These are phyloP conservation scores for Coptotermes formosanus DNA, from an alignment of 1,140 invertebrate species.

Conservation along the genomic window DNA sequence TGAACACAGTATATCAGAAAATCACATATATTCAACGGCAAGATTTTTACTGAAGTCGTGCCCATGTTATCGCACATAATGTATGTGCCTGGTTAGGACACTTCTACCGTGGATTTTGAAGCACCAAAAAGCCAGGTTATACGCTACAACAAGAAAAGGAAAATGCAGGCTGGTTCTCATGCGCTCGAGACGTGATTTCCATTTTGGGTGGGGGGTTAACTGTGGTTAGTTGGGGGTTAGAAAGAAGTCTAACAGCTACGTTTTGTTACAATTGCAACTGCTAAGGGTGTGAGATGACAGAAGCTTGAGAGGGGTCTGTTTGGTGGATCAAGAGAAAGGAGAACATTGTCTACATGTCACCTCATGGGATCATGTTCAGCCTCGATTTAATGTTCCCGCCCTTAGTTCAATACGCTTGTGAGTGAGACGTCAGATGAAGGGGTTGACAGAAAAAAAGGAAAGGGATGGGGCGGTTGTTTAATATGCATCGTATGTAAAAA, in stretches of 20 bases:
- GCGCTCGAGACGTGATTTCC: neutral
- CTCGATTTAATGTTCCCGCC: conserved; percentile 25
- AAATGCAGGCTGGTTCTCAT: neutral
- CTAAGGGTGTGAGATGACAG: neutral
- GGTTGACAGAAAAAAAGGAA: neutral
- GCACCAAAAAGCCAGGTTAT: neutral
- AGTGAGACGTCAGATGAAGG: conserved; percentile 17
- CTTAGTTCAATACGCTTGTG: conserved; percentile 4
- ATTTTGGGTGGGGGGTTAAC: neutral
- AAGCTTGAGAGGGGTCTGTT: neutral
- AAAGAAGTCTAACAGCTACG: conserved; percentile 3
- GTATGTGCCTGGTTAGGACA: neutral
- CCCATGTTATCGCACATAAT: too few species aligned
- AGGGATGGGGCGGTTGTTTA: neutral
- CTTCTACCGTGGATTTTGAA: neutral
- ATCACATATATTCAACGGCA: too few species aligned
- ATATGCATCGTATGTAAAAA: conserved; percentile 26
- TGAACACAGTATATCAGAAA: too few species aligned
- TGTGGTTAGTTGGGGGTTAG: neutral
- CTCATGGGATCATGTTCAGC: conserved; percentile 25
- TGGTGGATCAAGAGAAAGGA: conserved; percentile 9
- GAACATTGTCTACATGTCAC: conserved; percentile 24
- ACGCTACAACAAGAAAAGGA: neutral
- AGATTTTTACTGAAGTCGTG: too few species aligned
- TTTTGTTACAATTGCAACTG: conserved; percentile 9